Conservation (phyloP, 2,113 vertebrate species). For the Recurvirostra avosetta region DNA sequence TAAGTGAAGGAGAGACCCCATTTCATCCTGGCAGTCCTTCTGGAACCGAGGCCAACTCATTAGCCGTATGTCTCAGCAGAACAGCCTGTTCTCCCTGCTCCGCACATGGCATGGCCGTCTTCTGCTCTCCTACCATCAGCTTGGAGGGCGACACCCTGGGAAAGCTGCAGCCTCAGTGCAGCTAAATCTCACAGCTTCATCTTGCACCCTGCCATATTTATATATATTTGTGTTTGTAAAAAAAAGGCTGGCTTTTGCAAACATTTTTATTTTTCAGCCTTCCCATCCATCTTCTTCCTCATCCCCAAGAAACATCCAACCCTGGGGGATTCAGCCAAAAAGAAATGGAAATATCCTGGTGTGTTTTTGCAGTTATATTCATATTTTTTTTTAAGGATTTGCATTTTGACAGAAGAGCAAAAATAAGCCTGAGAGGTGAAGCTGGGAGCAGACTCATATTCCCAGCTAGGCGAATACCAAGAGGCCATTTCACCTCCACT, state of each 20-base stretch:
- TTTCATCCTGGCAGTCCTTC: slow-evolving; percentile 59
- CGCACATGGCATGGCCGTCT: fast-evolving
- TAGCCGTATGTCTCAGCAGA: slow-evolving; percentile 14
- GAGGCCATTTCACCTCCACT: neutral
- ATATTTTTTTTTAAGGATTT: neutral
- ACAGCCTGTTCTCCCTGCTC: slow-evolving; percentile 45
- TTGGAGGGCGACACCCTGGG: neutral
- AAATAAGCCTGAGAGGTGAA: neutral
- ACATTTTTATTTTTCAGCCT: neutral
- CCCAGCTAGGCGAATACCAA: neutral
- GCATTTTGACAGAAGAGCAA: neutral
- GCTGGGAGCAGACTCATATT: neutral
- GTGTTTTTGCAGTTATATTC: neutral
- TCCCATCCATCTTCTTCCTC: neutral
- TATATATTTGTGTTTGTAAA: neutral
- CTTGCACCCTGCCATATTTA: neutral
- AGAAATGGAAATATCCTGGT: neutral
- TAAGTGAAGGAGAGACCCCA: slow-evolving; percentile 60
- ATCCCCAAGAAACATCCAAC: neutral
- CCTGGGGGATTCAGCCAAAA: neutral
- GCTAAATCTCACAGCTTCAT: neutral
- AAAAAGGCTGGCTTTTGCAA: neutral
- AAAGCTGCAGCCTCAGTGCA: neutral
- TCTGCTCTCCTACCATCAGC: neutral
- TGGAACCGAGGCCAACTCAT: slow-evolving; percentile 38